Evolutionary conservation across 2,888 invertebrate species (phyloP), one percentile per base, ranked within the genome.

Genomic region (Mylabris sibirica): DNA sequence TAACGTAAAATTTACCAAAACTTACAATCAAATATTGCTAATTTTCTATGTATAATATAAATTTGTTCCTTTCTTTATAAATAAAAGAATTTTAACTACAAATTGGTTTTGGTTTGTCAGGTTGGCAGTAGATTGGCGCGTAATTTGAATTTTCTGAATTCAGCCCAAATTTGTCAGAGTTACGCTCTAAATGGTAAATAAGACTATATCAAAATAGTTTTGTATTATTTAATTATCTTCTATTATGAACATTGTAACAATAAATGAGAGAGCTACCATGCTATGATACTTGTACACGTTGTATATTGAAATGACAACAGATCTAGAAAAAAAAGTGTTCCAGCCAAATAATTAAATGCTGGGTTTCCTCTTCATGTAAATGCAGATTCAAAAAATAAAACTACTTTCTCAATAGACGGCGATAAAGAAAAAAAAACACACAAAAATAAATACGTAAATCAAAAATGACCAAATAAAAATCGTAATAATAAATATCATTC

Each of bases 181-280:
- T n/a, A n/a, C n/a, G 14, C 12, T 38, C 11, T 14, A 38, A 38
- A 12, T 12, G 9, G 63, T 22, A 44, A 63, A 71, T 68, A 68
- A 69, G 63, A n/a, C n/a, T n/a, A 70, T 41, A 26, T 59, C 62
- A 67, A 63, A 59, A 67, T 76, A 72, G 66, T 79, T 81, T 80
- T 76, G 80, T 81, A 81, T 81, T 77, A 77, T 84, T 84, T 84
- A 83, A 83, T 84, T 83, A 83, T 82, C 83, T 57, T 57, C 57
- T 84, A 84, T 30, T 83, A 83, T 83, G 84, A 84, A 84, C 83
- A 84, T 84, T 83, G 80, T 84, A 84, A 84, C 84, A 84, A 84
- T 84, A 83, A 84, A 83, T 83, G 83, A 84, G 84, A 84, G 84
- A 84, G 84, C 84, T 84, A 84, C 82, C 83, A 83, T 84, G 79